Evolutionary conservation across 2,888 invertebrate genomes (phyloP).

Genomic region (Rhaphigaster nebulosa): DNA sequence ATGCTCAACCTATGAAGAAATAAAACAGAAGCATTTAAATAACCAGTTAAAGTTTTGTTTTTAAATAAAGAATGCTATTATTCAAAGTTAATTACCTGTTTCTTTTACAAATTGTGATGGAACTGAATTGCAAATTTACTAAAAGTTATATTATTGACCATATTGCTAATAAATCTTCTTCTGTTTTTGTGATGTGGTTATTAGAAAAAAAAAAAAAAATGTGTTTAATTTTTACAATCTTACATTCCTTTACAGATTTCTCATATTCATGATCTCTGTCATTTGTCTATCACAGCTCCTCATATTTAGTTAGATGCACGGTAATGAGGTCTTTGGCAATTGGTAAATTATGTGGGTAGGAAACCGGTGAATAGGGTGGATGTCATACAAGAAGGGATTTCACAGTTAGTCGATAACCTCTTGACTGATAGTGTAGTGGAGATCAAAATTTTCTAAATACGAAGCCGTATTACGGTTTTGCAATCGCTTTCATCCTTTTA

Average conservation of each 20-base stretch:
- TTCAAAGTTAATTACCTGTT: not conserved
- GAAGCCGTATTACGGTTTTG: not conserved
- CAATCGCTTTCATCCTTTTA: not conserved
- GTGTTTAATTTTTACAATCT: not conserved
- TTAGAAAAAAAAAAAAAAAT: not conserved
- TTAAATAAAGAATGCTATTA: not conserved
- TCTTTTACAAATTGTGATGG: constrained; percentile 8
- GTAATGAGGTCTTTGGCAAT: not conserved
- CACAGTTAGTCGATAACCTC: not conserved
- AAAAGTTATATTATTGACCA: not conserved
- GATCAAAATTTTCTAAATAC: not conserved
- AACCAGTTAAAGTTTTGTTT: not conserved
- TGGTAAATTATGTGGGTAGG: not conserved
- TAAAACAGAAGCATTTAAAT: not conserved
- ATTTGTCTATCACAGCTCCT: not conserved
- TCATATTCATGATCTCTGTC: not conserved
- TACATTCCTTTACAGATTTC: not conserved
- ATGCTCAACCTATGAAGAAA: constrained; percentile 16
- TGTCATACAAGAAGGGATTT: not conserved
- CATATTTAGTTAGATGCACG: not conserved
- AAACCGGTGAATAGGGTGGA: not conserved
- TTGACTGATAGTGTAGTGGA: not conserved
- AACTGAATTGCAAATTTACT: not conserved
- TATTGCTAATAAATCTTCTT: not conserved
- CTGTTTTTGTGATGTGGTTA: not conserved